Percentiles rank a stretch among this genome's conserved stretches.
Evolutionary conservation across 2,888 invertebrate genomes (phyloP).

Genomic region (Eudasyphora cyanicolor): DNA sequence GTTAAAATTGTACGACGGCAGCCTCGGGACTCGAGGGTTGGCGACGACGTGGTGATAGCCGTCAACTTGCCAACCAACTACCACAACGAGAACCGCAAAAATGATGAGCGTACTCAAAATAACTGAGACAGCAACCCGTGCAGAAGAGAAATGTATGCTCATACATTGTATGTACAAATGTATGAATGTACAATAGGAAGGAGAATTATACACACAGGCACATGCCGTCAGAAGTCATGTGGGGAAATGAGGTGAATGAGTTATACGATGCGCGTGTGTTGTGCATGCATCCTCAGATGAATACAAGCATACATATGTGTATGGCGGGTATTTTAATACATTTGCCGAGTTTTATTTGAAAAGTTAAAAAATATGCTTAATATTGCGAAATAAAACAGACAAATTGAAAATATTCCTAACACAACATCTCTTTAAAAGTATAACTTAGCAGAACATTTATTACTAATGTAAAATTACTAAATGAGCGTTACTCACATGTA

Average conservation of each 20-base stretch:
- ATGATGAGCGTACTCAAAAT: not conserved
- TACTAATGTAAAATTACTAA: too few species aligned
- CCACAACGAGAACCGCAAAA: not conserved
- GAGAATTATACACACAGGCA: not conserved
- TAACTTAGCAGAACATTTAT: too few species aligned
- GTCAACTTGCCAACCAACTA: too few species aligned
- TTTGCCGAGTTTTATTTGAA: too few species aligned
- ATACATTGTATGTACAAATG: too few species aligned
- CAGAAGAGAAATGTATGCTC: not conserved
- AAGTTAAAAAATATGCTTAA: too few species aligned
- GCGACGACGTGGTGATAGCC: not conserved
- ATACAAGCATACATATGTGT: not conserved
- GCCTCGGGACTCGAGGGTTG: not conserved
- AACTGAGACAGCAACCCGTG: not conserved
- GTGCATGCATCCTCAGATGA: not conserved
- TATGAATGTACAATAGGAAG: not conserved
- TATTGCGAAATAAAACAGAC: too few species aligned
- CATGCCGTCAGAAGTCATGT: not conserved
- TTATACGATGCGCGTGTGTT: not conserved
- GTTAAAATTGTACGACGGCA: not conserved
- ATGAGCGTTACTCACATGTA: too few species aligned
- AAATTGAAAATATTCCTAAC: too few species aligned
- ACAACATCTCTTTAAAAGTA: too few species aligned
- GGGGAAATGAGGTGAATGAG: not conserved
- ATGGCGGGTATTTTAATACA: conserved; percentile 17